Percentiles rank a stretch among this genome's conserved stretches.
These are phyloP conservation scores for Callyntrura guangdongensis DNA, from an alignment of 2,888 invertebrate genomes.

Conservation along the genomic window DNA sequence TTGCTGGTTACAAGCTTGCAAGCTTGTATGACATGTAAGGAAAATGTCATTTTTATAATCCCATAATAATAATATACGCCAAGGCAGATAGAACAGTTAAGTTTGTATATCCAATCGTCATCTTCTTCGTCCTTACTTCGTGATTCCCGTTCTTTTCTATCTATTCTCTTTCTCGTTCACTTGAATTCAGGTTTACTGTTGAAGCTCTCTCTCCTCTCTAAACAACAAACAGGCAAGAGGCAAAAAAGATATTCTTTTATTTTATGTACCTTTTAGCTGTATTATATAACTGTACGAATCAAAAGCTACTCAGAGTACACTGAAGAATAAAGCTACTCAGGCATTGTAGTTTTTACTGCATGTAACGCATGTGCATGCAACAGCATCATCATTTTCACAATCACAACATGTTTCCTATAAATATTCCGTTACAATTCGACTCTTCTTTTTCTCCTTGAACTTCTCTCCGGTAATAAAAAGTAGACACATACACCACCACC, in stretches of 20 bases:
- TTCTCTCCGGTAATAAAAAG: background rate
- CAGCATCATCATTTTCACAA: background rate
- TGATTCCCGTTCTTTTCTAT: background rate
- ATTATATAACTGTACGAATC: constrained; percentile 57
- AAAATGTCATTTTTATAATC: constrained; percentile 40
- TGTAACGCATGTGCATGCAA: background rate
- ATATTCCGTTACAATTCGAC: constrained; percentile 71
- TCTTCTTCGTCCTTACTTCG: background rate
- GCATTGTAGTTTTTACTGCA: background rate
- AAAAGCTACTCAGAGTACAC: constrained; percentile 15
- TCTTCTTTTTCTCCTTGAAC: background rate
- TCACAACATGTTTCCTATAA: constrained; percentile 63
- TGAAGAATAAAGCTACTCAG: constrained; percentile 18
- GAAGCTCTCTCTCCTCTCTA: constrained; percentile 9
- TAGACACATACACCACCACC: background rate
- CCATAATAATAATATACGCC: constrained; percentile 2
- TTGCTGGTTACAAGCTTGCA: background rate
- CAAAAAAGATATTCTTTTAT: background rate
- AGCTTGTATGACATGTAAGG: constrained; percentile 4
- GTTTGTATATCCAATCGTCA: background rate
- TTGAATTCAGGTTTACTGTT: constrained; percentile 41
- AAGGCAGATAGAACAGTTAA: constrained; percentile 31
- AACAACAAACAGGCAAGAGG: background rate
- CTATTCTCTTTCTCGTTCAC: background rate
- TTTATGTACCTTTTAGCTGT: constrained; percentile 29